These are phyloP conservation scores for Plutella xylostella DNA, from an alignment of 2,888 invertebrate species.

Conservation along the genomic window DNA sequence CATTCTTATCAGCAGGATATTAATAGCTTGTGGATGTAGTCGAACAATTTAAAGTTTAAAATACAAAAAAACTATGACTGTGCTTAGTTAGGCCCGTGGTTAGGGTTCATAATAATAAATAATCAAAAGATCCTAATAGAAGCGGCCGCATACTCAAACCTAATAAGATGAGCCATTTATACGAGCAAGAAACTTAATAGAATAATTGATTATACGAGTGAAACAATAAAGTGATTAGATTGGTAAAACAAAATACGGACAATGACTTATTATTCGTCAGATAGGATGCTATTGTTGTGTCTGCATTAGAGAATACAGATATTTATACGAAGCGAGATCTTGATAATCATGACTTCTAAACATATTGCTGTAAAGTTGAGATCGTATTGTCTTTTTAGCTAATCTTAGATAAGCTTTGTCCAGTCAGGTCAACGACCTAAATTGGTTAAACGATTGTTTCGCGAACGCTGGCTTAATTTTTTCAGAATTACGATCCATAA, in stretches of 20 bases:
- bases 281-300: slow-evolving; percentile 56
- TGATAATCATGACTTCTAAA: not conserved
- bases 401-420: not conserved
- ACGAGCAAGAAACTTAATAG: slow-evolving; percentile 63
- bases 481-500: too few species aligned
- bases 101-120: too few species aligned
- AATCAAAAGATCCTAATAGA: slow-evolving; percentile 33
- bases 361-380: not conserved
- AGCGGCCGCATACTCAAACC: slow-evolving; percentile 46
- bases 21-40: slow-evolving; percentile 27
- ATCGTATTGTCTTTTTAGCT: not conserved
- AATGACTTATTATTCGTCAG: slow-evolving; percentile 64
- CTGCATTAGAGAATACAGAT: slow-evolving; percentile 8
- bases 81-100: too few species aligned
- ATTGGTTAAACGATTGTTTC: too few species aligned
- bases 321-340: slow-evolving; percentile 6
- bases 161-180: slow-evolving; percentile 48
- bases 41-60: not conserved
- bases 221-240: slow-evolving; percentile 70
- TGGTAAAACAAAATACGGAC: slow-evolving; percentile 66
- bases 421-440: slow-evolving; percentile 3
- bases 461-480: too few species aligned
- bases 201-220: slow-evolving; percentile 66
- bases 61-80: slow-evolving; percentile 27
- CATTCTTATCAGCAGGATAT: slow-evolving; percentile 25